Evolutionary conservation across 1,140 invertebrate genomes (phyloP).

Genomic region (Leptonema lineaticorne): DNA sequence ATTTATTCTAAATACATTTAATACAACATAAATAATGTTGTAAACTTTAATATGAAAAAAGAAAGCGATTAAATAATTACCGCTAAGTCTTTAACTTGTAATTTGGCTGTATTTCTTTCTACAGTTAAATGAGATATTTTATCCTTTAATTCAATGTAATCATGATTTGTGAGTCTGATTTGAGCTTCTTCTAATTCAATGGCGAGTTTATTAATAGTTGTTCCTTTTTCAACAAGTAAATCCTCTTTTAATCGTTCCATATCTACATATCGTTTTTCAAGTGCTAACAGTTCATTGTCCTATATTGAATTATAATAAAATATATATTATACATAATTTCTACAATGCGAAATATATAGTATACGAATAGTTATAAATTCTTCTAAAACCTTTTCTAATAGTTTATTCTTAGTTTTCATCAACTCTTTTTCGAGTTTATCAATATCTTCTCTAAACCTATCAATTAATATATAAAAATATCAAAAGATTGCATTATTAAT

Average conservation of each 20-base stretch:
- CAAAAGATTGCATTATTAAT: too few relatives aligned
- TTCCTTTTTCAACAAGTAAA: slow-evolving; percentile 57
- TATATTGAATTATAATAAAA: too few relatives aligned
- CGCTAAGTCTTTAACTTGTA: slow-evolving; percentile 53
- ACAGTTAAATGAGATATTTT: slow-evolving; percentile 47
- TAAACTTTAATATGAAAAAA: neutral
- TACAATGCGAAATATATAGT: neutral
- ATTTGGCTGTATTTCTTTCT: slow-evolving; percentile 47
- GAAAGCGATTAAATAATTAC: slow-evolving; percentile 41
- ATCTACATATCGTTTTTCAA: slow-evolving; percentile 56
- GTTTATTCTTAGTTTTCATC: slow-evolving; percentile 49
- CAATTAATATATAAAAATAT: slow-evolving; percentile 32
- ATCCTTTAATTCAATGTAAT: slow-evolving; percentile 46
- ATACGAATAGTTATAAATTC: neutral
- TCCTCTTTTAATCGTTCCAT: slow-evolving; percentile 56
- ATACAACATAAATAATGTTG: neutral
- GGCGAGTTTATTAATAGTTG: slow-evolving; percentile 56
- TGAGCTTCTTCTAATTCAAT: slow-evolving; percentile 56
- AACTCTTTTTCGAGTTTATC: slow-evolving; percentile 53
- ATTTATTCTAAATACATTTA: slow-evolving; percentile 47
- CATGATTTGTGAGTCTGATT: slow-evolving; percentile 45
- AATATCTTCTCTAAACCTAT: slow-evolving; percentile 52
- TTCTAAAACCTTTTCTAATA: slow-evolving; percentile 55
- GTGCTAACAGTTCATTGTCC: slow-evolving; percentile 55
- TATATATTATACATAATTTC: too few relatives aligned